Evolutionary conservation across 1,140 invertebrate species (phyloP), one percentile per base, ranked within the genome.

Genomic region (Drosophila ficusphila): DNA sequence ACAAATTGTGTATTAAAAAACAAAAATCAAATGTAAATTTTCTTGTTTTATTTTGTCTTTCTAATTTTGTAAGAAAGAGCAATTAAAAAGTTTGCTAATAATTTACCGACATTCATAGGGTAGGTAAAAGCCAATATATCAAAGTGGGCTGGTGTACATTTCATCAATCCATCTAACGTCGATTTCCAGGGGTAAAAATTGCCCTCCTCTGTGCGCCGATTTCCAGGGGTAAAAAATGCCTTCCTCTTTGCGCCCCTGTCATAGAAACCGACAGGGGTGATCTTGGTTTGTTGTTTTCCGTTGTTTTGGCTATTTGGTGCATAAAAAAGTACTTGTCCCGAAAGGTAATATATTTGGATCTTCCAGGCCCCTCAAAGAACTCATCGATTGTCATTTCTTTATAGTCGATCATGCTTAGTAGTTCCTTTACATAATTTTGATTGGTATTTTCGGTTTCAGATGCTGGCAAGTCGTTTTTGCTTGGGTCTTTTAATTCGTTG

Each of bases 1-100:
- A 90, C 88, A 90, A 81, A 83, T 72, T 90, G 78, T 90, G 85
- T 89, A 90, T 90, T 90, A 86, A 90, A 85, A 76, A 72, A 52
- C 14, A 39, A 78, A 79, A 82, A 79, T 44, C 54, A 81, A 81
- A 82, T 82, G 56, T 68, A 42, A 29, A 60, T 11, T 7, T 23
- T 38, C 21, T 42, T 56, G 38, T 64, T 18, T 49, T 11, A 14
- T 31, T 36, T 48, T 18, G 11, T 9, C 21, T 46, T 23, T 47
- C 21, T 38, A 6, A 23, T 12, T 25, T 14, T 3, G 23, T 23
- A n/a, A n/a, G n/a, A n/a, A n/a, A n/a, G n/a, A n/a, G n/a, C n/a
- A n/a, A n/a, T n/a, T n/a, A n/a, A n/a, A n/a, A n/a, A n/a, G n/a
- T n/a, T n/a, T n/a, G n/a, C n/a, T n/a, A n/a, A n/a, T n/a, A n/a